Base-by-base conservation (phyloP, 1,140 invertebrate species). In the Diorhabda carinulata region DNA sequence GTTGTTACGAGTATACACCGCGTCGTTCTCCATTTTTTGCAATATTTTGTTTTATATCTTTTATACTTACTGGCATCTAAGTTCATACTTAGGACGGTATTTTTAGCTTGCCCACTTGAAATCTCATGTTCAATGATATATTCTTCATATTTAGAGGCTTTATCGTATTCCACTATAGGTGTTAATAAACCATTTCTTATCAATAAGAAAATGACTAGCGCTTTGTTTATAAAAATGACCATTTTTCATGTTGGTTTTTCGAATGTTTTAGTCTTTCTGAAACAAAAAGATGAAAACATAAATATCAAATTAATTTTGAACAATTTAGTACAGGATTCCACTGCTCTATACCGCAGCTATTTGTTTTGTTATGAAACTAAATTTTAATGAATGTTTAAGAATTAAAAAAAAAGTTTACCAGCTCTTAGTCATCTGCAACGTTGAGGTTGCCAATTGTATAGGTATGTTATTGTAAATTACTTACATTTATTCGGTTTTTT, bases 51-150 rank as follows among this genome's bases (percentile, higher is more conserved):
- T 25, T 25, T 25, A 25, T 25, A 1, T 25, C 25, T 25, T 25
- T 10, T 5, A 59, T 40, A 74, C 72, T 79, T 71, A 85, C 83
- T 75, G 6, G 80, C 77, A 61, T 82, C 78, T 3, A 83, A 45
- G 57, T 83, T 78, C 4, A 83, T 78, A 43, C 64, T 61, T 5
- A 73, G 71, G 3, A 82, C 84, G 1, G 81, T 81, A 25, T 76
- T 78, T 69, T 80, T 79, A 2, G 86, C 86, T 56, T 82, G 80
- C 0, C 77, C 72, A 2, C 82, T 80, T 6, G 85, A 85, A 41
- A 87, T 82, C 70, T 84, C 84, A 71, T 86, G 86, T 70, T 87
- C 86, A 66, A 87, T 82, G 69, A 83, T 81, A 77, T 85, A 86
- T 76, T 84, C 83, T 73, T 86, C 84, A 72, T 84, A 85, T 44